phyloP scores from a whole-genome alignment of 1,140 invertebrate species.

The Sitobion miscanthi region DNA sequence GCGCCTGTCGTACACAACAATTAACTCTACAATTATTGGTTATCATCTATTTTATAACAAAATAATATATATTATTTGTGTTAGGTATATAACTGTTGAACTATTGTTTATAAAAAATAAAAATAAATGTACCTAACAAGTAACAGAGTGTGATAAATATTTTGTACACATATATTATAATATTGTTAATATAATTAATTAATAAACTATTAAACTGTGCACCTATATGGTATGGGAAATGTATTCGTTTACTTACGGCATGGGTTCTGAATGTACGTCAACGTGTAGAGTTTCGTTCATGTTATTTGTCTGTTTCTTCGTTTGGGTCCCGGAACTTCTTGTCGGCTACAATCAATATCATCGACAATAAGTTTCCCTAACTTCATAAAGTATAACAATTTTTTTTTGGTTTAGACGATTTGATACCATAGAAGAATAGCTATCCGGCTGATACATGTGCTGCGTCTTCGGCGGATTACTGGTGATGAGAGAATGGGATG shows the following conservation, averaged over 20 bases:
- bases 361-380: constrained; percentile 28
- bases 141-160: neutral
- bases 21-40: neutral
- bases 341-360: constrained; percentile 63
- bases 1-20: neutral
- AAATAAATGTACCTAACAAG: neutral
- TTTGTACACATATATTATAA: neutral
- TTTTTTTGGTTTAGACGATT: constrained; percentile 57
- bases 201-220: neutral
- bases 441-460: constrained; percentile 70
- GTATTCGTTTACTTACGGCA: constrained; percentile 73
- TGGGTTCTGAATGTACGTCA: constrained; percentile 82
- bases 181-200: neutral
- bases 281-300: constrained; percentile 78
- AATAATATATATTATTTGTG: neutral
- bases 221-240: neutral
- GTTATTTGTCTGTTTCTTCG: constrained; percentile 57
- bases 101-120: neutral
- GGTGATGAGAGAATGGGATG: constrained; percentile 73
- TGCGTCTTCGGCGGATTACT: constrained; percentile 69
- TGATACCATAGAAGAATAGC: constrained; percentile 66
- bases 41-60: neutral
- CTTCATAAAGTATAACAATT: constrained; percentile 11
- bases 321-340: constrained; percentile 57
- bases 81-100: neutral